Conservation (phyloP, 2,113 vertebrate genomes). For the Elaphurus davidianus region DNA sequence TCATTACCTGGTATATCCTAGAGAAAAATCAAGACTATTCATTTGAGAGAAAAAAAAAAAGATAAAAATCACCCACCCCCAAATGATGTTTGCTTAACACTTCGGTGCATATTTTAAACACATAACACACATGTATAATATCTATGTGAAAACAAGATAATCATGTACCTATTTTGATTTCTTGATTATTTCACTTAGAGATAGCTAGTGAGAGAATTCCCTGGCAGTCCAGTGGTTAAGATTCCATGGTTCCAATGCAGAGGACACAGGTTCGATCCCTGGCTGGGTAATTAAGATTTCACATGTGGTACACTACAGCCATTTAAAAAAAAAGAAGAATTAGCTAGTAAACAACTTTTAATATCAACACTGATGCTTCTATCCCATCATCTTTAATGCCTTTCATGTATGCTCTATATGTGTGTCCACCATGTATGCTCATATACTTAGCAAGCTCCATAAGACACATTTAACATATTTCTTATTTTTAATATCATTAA, state of each 20-base stretch:
- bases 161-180: background rate
- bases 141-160: background rate
- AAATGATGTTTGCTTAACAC: background rate
- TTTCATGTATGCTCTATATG: background rate
- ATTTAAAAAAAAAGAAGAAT: background rate
- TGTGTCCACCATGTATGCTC: background rate
- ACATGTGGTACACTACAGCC: background rate
- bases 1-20: background rate
- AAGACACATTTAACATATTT: background rate
- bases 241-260: background rate
- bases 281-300: background rate
- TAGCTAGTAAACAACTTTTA: background rate
- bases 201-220: background rate
- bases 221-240: background rate
- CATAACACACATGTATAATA: background rate
- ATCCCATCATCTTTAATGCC: background rate
- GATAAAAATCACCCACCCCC: background rate
- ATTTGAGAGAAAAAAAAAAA: background rate
- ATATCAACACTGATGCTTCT: background rate
- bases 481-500: background rate
- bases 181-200: constrained; percentile 30
- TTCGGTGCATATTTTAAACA: background rate
- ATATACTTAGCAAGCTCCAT: background rate
- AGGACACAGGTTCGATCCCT: background rate
- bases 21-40: background rate